phyloP scores from a whole-genome alignment of 1,140 invertebrate species.

The Daktulosphaira vitifoliae region DNA sequence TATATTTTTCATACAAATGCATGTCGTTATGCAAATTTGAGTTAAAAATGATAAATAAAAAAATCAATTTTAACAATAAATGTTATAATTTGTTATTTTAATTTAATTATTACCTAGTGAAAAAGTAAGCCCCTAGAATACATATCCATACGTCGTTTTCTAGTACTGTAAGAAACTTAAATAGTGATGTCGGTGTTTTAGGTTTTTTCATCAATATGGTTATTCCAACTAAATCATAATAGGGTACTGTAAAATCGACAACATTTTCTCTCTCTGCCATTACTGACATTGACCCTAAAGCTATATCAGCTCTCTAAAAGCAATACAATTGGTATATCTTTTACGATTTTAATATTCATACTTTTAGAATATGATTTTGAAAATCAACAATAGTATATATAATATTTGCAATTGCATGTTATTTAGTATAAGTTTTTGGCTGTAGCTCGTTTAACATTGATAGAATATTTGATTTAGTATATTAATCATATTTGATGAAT shows the following conservation, averaged over 20 bases:
- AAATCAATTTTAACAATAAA: too few species aligned
- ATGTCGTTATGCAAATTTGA: too few species aligned
- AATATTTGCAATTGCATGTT: background rate
- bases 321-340: too few species aligned
- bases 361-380: too few species aligned
- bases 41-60: background rate
- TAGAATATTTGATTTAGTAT: too few species aligned
- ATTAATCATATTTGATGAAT: too few species aligned
- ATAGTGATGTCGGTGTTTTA: slow-evolving; percentile 72
- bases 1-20: too few species aligned
- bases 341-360: too few species aligned
- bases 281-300: slow-evolving; percentile 74
- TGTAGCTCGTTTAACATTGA: too few species aligned
- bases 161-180: slow-evolving; percentile 93
- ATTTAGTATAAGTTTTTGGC: too few species aligned
- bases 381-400: too few species aligned
- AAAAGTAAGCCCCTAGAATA: slow-evolving; percentile 89
- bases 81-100: too few species aligned
- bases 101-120: slow-evolving; percentile 63
- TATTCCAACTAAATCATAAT: slow-evolving; percentile 90
- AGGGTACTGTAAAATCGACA: slow-evolving; percentile 90
- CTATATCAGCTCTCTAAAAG: slow-evolving; percentile 71
- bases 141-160: slow-evolving; percentile 95
- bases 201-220: slow-evolving; percentile 83
- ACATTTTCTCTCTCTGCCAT: slow-evolving; percentile 92